Evolutionary conservation across 2,113 vertebrate genomes (phyloP).

Genomic region (Phylloscopus trochiloides): DNA sequence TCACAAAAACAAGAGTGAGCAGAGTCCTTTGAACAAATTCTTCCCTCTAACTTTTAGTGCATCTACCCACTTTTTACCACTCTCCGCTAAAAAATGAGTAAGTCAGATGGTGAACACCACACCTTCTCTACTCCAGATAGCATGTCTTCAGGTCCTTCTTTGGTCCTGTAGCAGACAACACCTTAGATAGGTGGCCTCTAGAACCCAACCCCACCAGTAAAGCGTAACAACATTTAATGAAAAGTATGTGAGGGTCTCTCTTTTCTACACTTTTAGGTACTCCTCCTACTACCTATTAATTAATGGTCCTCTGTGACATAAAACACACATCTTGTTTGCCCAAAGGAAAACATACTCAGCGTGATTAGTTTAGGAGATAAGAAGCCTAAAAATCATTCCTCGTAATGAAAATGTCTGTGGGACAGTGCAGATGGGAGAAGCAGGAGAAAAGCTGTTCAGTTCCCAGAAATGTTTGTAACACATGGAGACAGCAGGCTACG

Average conservation of each 20-base stretch:
- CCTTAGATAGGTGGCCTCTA: background rate
- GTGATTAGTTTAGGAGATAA: background rate
- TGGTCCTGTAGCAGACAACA: background rate
- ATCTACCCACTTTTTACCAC: background rate
- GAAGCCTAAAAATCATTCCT: background rate
- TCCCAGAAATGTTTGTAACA: background rate
- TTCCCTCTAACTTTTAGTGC: background rate
- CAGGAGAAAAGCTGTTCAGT: background rate
- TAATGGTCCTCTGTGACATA: background rate
- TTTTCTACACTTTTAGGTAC: background rate
- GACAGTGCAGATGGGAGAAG: background rate
- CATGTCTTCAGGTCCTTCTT: background rate
- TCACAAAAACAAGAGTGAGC: background rate
- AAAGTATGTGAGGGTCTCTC: background rate
- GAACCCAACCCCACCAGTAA: background rate
- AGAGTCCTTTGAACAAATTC: background rate
- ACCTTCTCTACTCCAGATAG: background rate
- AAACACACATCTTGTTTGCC: background rate
- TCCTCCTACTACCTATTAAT: background rate
- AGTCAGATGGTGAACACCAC: background rate
- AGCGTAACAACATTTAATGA: background rate
- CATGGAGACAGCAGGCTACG: background rate
- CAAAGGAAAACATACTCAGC: background rate
- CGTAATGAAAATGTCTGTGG: background rate
- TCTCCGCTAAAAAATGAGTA: background rate